phyloP scores from a whole-genome alignment of 2,797 vertebrate genomes.

The Notolabrus celidotus region DNA sequence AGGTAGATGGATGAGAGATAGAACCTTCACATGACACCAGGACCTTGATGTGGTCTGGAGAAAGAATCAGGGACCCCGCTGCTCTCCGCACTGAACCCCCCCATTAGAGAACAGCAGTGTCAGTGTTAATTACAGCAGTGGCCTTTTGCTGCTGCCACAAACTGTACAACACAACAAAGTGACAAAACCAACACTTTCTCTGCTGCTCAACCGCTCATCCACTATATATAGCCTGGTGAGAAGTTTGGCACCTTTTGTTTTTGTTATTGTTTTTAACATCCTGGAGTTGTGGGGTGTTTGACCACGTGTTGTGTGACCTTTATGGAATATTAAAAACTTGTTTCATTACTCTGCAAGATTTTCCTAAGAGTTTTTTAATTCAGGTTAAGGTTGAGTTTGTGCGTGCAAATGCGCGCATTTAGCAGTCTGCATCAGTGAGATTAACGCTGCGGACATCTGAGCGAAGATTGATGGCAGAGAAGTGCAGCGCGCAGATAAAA shows the following conservation, averaged over 20 bases:
- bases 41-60: constrained; percentile 50
- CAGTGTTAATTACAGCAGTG: constrained; percentile 64
- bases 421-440: background rate
- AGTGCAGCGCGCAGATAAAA: constrained; percentile 33
- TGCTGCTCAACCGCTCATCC: constrained; percentile 42
- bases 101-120: constrained; percentile 64
- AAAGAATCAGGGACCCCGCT: constrained; percentile 63
- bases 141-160: constrained; percentile 63
- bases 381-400: background rate
- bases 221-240: constrained; percentile 39
- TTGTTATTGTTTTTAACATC: constrained; percentile 16
- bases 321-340: background rate
- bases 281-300: background rate
- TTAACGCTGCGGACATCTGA: constrained; percentile 18
- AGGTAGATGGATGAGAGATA: no score
- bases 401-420: background rate
- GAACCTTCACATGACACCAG: constrained; percentile 63
- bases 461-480: constrained; percentile 27
- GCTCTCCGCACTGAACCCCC: constrained; percentile 46
- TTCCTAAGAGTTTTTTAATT: background rate
- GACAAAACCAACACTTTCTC: constrained; percentile 68
- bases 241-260: constrained; percentile 65
- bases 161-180: constrained; percentile 53
- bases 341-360: background rate
- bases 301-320: background rate